A percentile compares a stretch with the other conserved stretches of the same genome.
These are phyloP conservation scores for Drusus annulatus DNA, from an alignment of 1,140 invertebrate genomes.

Conservation along the genomic window DNA sequence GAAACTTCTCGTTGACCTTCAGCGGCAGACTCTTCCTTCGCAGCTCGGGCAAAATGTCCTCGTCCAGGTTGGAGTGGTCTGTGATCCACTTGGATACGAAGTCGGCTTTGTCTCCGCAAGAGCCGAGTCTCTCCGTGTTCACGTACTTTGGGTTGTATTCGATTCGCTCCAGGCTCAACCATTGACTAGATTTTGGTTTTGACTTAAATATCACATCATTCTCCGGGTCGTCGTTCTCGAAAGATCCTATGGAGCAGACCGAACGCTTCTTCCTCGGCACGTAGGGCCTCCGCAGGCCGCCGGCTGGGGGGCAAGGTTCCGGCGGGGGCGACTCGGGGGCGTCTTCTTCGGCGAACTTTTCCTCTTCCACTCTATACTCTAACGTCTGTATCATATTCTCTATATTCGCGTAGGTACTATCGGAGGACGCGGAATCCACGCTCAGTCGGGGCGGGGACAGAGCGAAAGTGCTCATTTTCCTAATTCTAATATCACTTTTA, in stretches of 20 bases:
- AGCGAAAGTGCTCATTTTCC: conserved; percentile 58
- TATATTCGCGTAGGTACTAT: conserved; percentile 71
- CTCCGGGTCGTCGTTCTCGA: conserved; percentile 68
- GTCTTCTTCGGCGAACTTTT: conserved; percentile 12
- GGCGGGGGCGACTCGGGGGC: conserved; percentile 20
- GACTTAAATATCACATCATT: conserved; percentile 72
- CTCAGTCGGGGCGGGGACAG: conserved; percentile 65
- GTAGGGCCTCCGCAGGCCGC: conserved; percentile 64
- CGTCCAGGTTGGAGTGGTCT: conserved; percentile 67
- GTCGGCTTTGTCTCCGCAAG: conserved; percentile 70
- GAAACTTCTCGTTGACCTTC: conserved; percentile 66
- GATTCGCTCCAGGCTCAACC: conserved; percentile 71
- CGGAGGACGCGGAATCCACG: conserved; percentile 70
- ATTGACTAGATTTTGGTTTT: conserved; percentile 72
- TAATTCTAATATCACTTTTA: conserved; percentile 65
- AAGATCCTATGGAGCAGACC: conserved; percentile 70
- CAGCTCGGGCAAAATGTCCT: conserved; percentile 66
- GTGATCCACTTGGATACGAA: conserved; percentile 71
- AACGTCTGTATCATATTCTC: conserved; percentile 69
- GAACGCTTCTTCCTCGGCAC: conserved; percentile 69
- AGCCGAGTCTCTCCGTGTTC: conserved; percentile 68
- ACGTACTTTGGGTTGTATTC: conserved; percentile 65
- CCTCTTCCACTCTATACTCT: conserved; percentile 66
- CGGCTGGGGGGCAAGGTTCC: conserved; percentile 60
- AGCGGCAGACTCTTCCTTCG: conserved; percentile 69